Conservation (phyloP, 2,797 vertebrate genomes). For the Siniperca scherzeri region DNA sequence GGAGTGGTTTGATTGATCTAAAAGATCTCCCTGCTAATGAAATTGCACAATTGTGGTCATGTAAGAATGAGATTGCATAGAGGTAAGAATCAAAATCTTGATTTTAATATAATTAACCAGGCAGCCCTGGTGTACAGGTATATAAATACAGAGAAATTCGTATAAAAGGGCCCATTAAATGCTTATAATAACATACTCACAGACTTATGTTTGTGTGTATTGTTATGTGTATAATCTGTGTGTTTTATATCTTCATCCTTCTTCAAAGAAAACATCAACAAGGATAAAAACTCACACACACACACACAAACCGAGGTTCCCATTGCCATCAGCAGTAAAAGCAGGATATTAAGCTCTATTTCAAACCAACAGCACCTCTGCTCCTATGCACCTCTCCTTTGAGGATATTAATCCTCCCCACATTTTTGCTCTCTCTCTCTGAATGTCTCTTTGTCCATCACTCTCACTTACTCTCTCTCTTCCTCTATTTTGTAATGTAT, state of each 20-base stretch:
- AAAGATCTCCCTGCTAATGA: not conserved
- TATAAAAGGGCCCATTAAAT: slow-evolving; percentile 13
- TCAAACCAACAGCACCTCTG: slow-evolving; percentile 78
- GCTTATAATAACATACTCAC: slow-evolving; percentile 16
- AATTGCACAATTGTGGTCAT: not conserved
- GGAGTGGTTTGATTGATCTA: not conserved
- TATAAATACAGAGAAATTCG: not conserved
- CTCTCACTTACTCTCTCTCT: slow-evolving; percentile 29
- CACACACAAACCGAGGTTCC: slow-evolving; percentile 41
- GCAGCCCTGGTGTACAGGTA: not conserved
- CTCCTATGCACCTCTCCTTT: slow-evolving; percentile 66
- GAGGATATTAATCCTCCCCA: slow-evolving; percentile 73
- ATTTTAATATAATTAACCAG: slow-evolving; percentile 6
- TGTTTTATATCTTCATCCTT: slow-evolving; percentile 54
- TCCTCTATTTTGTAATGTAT: slow-evolving; percentile 51
- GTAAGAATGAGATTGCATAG: not conserved
- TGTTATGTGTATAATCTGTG: slow-evolving; percentile 27
- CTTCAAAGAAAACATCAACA: slow-evolving; percentile 58
- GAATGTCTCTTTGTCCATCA: slow-evolving; percentile 23
- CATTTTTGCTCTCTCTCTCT: slow-evolving; percentile 24
- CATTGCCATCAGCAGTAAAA: slow-evolving; percentile 73
- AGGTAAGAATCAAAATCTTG: slow-evolving; percentile 12
- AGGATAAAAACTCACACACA: slow-evolving; percentile 26
- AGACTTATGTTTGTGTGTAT: not conserved
- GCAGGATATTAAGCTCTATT: slow-evolving; percentile 79